phyloP scores from a whole-genome alignment of 1,140 invertebrate genomes.

The Cyphomyrmex costatus region DNA sequence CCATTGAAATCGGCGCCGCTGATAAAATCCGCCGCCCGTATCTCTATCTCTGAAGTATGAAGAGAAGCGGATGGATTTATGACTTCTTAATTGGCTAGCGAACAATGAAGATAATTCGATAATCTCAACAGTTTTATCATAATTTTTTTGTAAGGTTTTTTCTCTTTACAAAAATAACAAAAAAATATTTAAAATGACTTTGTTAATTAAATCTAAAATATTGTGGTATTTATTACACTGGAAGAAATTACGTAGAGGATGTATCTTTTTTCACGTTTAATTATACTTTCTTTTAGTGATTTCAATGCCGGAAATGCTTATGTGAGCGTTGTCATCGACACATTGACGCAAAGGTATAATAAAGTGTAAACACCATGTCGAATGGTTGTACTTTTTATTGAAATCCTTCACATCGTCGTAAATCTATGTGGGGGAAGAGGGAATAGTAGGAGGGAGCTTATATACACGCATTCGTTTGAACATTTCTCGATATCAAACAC shows the following conservation, averaged over 20 bases:
- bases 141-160: neutral
- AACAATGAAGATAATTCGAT: neutral
- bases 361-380: conserved; percentile 43
- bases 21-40: neutral
- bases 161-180: conserved; percentile 6
- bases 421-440: conserved; percentile 73
- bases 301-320: conserved; percentile 71
- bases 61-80: neutral
- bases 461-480: conserved; percentile 82
- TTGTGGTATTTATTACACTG: neutral
- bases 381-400: conserved; percentile 86
- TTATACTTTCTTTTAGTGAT: conserved; percentile 64
- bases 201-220: conserved; percentile 10
- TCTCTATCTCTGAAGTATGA: neutral
- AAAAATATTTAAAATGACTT: neutral
- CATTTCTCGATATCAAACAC: conserved; percentile 72
- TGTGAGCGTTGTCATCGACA: neutral
- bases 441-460: conserved; percentile 76
- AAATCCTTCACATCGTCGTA: conserved; percentile 81
- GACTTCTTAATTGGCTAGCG: neutral
- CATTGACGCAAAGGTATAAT: conserved; percentile 26
- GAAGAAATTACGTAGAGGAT: no score
- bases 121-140: neutral
- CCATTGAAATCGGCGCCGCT: conserved; percentile 66
- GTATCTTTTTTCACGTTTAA: neutral